Conservation (phyloP, 2,888 invertebrate species). For the Chrysopilus asiliformis region DNA sequence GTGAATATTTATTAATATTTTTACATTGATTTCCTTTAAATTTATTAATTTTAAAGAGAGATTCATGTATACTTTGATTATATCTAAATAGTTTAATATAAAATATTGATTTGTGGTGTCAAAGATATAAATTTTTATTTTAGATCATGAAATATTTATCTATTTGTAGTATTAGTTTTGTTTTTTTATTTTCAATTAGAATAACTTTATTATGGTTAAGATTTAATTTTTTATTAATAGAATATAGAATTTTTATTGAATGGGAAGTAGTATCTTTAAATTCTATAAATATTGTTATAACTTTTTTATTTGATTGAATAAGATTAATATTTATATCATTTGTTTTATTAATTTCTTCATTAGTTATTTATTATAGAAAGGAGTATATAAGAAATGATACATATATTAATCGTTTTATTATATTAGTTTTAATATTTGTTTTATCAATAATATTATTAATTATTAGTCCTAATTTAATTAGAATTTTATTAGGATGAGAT, state of each 20-base stretch:
- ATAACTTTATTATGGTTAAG: slow-evolving; percentile 29
- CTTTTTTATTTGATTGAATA: slow-evolving; percentile 50
- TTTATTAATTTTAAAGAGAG: slow-evolving; percentile 44
- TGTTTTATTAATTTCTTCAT: slow-evolving; percentile 51
- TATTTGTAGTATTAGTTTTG: slow-evolving; percentile 41
- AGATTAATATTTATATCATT: slow-evolving; percentile 48
- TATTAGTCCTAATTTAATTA: slow-evolving; percentile 54
- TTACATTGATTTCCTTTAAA: slow-evolving; percentile 51
- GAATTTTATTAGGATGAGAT: slow-evolving; percentile 59
- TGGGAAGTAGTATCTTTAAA: slow-evolving; percentile 42
- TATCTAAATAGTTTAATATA: slow-evolving; percentile 51
- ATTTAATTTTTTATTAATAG: slow-evolving; percentile 39
- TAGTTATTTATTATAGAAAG: slow-evolving; percentile 49
- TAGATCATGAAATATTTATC: slow-evolving; percentile 39
- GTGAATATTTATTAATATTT: slow-evolving; percentile 47
- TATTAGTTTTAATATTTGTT: slow-evolving; percentile 51
- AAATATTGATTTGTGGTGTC: slow-evolving; percentile 55
- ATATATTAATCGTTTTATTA: slow-evolving; percentile 49
- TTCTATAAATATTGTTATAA: slow-evolving; percentile 38
- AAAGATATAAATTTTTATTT: slow-evolving; percentile 43
- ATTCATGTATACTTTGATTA: slow-evolving; percentile 37
- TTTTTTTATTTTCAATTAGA: slow-evolving; percentile 38
- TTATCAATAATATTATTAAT: slow-evolving; percentile 53
- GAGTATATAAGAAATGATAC: slow-evolving; percentile 47
- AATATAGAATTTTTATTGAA: slow-evolving; percentile 40